Conservation (phyloP, 2,888 invertebrate genomes). For the Cataglyphis albicans region DNA sequence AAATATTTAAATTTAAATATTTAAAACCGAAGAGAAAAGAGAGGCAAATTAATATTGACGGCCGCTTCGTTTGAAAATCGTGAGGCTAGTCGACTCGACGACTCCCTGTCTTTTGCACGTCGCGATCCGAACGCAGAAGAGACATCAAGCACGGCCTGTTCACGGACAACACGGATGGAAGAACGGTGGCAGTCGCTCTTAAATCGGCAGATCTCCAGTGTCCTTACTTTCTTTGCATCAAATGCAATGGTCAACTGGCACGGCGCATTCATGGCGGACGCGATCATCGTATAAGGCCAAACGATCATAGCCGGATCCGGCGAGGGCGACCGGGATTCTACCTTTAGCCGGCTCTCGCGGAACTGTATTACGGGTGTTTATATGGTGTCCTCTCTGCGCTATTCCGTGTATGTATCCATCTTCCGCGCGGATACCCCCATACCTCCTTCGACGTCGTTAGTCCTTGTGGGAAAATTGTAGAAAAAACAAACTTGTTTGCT, state of each 20-base stretch:
- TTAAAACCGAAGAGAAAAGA: background rate
- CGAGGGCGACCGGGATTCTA: slow-evolving; percentile 80
- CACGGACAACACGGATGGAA: slow-evolving; percentile 56
- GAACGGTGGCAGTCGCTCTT: slow-evolving; percentile 74
- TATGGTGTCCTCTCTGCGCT: slow-evolving; percentile 83
- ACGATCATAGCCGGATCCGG: slow-evolving; percentile 79
- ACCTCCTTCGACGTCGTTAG: slow-evolving; percentile 80
- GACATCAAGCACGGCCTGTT: slow-evolving; percentile 68
- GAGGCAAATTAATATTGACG: background rate
- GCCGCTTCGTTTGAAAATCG: background rate
- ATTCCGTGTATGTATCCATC: slow-evolving; percentile 79
- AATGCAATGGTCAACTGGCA: slow-evolving; percentile 78
- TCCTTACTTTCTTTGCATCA: slow-evolving; percentile 84
- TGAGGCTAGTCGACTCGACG: background rate
- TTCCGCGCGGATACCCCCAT: slow-evolving; percentile 71
- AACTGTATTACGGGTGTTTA: slow-evolving; percentile 83
- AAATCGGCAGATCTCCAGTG: slow-evolving; percentile 74
- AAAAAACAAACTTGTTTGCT: slow-evolving; percentile 84
- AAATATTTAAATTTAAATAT: background rate
- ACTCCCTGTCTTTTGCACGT: slow-evolving; percentile 52
- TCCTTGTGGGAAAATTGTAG: slow-evolving; percentile 84
- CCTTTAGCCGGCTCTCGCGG: slow-evolving; percentile 76
- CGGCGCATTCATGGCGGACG: slow-evolving; percentile 64
- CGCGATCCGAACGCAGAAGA: slow-evolving; percentile 69
- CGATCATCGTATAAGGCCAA: slow-evolving; percentile 83